Conservation (phyloP, 2,888 invertebrate species). For the Hetaerina titia region DNA sequence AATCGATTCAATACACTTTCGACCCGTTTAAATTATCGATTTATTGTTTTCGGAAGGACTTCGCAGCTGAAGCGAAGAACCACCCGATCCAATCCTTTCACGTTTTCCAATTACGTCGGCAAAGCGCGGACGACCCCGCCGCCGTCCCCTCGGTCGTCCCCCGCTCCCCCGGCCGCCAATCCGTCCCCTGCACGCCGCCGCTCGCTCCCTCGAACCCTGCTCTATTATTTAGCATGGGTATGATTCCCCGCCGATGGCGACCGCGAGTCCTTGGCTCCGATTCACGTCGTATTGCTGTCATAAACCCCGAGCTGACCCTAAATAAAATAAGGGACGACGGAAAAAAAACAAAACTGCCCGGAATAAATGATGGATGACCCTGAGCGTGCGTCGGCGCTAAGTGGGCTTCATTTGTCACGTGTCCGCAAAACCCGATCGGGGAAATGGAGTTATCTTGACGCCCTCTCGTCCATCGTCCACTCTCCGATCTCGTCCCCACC, state of each 20-base stretch:
- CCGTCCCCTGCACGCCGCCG: background rate
- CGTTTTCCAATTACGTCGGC: background rate
- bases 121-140: background rate
- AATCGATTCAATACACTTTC: background rate
- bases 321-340: constrained; percentile 33
- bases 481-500: background rate
- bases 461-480: background rate
- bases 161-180: background rate
- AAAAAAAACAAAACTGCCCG: background rate
- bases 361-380: constrained; percentile 52
- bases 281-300: constrained; percentile 4
- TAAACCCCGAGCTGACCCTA: constrained; percentile 5
- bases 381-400: constrained; percentile 52
- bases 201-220: background rate
- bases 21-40: constrained; percentile 27
- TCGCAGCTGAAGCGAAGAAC: background rate
- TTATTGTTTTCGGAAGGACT: constrained; percentile 23
- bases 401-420: constrained; percentile 64
- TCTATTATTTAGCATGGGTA: constrained; percentile 32
- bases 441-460: constrained; percentile 60
- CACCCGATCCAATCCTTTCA: background rate
- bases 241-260: constrained; percentile 25
- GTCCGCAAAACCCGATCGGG: constrained; percentile 7
- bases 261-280: constrained; percentile 23
- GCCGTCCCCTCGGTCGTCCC: background rate